Evolutionary conservation across 2,797 vertebrate species (phyloP), one percentile per base, ranked within the genome.

Genomic region (Dicrostonyx torquatus): DNA sequence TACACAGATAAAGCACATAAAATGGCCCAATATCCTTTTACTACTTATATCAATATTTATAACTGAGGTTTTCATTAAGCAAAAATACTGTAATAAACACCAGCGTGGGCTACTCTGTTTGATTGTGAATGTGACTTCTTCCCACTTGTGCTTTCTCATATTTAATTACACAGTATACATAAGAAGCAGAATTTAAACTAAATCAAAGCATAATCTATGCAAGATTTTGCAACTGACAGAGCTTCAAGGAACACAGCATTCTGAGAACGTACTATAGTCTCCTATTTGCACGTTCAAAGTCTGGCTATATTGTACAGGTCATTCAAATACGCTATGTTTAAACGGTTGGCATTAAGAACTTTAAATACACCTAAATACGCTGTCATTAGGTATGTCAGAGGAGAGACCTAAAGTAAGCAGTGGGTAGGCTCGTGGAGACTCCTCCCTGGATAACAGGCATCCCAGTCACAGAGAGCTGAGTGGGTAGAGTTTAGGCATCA

Each of bases 191-290:
- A 96, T 70, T 97, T 0, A n/a, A 97, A 97, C 97, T 96, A 98
- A 98, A 98, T 96, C 97, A 91, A 97, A 89, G 96, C 89, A 97
- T 79, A 98, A 96, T 95, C 91, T 94, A 96, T 91, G 97, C 97
- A 97, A 94, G 50, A 64, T 92, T 97, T 85, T 96, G 92, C 91
- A 80, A 94, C 93, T 73, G 97, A 97, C 93, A 98, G 90, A 95
- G 89, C 96, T 93, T 82, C 88, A 96, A 98, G 85, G 93, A 97
- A 96, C 93, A 96, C 97, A 97, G 95, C 6, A 34, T 55, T 77
- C 93, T 17, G 76, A 68, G 97, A 97, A 97, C 58, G 88, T 77
- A 92, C 84, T 73, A 90, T 58, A 92, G 97, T 5, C 87, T 86
- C 4, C 18, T 53, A 77, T 80, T 53, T 84, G 72, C 34, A 75